These are phyloP conservation scores for Zhuqinia jingwanae DNA, from an alignment of 2,888 invertebrate species.

Conservation along the genomic window DNA sequence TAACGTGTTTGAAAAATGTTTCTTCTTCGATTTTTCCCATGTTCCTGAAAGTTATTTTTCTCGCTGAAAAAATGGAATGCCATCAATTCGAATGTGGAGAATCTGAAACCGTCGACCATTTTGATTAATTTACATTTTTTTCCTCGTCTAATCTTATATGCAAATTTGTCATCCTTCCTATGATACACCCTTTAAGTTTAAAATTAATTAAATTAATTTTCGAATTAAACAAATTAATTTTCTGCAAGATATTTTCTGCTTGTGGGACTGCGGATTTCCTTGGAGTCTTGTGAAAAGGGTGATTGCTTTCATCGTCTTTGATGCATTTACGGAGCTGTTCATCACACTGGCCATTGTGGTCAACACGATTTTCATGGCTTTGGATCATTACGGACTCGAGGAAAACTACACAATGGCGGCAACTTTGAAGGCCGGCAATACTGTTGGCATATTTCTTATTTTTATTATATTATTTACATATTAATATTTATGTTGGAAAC, in stretches of 20 bases:
- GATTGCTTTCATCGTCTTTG: conserved; percentile 94
- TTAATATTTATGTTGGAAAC: too few relatives aligned
- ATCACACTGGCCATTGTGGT: conserved; percentile 98
- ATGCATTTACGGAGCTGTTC: conserved; percentile 98
- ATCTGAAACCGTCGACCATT: too few relatives aligned
- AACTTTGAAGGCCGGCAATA: conserved; percentile 57
- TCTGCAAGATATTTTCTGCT: conserved; percentile 84
- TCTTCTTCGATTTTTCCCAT: too few relatives aligned
- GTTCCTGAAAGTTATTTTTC: too few relatives aligned
- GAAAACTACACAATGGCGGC: conserved; percentile 86
- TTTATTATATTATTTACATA: too few relatives aligned
- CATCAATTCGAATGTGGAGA: too few relatives aligned
- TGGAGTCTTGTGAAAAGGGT: conserved; percentile 96
- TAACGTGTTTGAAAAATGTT: conserved; percentile 89
- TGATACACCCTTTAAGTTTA: conserved; percentile 1
- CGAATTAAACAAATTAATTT: not conserved
- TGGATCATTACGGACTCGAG: conserved; percentile 95
- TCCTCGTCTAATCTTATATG: too few relatives aligned
- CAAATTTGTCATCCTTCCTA: too few relatives aligned
- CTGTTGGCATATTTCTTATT: too few relatives aligned
- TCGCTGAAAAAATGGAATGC: too few relatives aligned
- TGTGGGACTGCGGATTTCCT: conserved; percentile 96
- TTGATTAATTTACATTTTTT: too few relatives aligned
- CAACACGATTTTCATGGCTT: conserved; percentile 94
- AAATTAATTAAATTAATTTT: not conserved